These are phyloP conservation scores for Drosophila atripex DNA, from an alignment of 2,888 invertebrate species.

Conservation along the genomic window DNA sequence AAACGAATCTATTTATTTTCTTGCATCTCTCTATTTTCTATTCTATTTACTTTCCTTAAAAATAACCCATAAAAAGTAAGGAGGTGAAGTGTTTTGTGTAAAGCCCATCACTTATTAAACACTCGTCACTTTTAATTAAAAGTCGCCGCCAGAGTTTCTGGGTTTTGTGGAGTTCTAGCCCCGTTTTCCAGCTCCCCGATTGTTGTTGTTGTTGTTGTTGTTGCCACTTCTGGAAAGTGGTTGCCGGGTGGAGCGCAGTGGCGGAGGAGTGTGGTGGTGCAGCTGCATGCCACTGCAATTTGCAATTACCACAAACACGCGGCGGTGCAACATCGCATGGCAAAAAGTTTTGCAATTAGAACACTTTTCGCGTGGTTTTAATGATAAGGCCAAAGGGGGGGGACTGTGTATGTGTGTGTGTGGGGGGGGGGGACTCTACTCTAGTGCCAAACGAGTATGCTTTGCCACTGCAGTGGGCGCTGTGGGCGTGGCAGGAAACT, in stretches of 20 bases:
- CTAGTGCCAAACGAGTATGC: conserved; percentile 13
- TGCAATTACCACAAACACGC: conserved; percentile 78
- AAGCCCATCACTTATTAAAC: conserved; percentile 70
- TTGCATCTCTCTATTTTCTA: not conserved
- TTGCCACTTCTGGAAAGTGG: conserved; percentile 1
- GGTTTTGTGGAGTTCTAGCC: not conserved
- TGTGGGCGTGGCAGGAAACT: conserved; percentile 70
- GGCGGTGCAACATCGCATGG: conserved; percentile 46
- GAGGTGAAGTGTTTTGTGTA: conserved; percentile 36
- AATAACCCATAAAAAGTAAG: not conserved
- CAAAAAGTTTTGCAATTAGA: conserved; percentile 69
- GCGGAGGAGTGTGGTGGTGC: conserved; percentile 14
- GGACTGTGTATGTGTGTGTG: not conserved
- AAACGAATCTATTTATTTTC: conserved; percentile 7
- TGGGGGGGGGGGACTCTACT: not conserved
- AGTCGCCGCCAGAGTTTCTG: conserved; percentile 45
- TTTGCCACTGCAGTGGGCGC: conserved; percentile 31
- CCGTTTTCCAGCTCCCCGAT: conserved; percentile 19
- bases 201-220: conserved; percentile 6
- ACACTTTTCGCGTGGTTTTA: conserved; percentile 68
- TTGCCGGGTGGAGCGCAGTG: no score
- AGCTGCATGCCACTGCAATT: conserved; percentile 74
- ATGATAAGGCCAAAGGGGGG: conserved; percentile 45
- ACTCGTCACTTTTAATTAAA: conserved; percentile 80
- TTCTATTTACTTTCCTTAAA: not conserved